phyloP scores from a whole-genome alignment of 2,113 vertebrate species.

The Bucco capensis region DNA sequence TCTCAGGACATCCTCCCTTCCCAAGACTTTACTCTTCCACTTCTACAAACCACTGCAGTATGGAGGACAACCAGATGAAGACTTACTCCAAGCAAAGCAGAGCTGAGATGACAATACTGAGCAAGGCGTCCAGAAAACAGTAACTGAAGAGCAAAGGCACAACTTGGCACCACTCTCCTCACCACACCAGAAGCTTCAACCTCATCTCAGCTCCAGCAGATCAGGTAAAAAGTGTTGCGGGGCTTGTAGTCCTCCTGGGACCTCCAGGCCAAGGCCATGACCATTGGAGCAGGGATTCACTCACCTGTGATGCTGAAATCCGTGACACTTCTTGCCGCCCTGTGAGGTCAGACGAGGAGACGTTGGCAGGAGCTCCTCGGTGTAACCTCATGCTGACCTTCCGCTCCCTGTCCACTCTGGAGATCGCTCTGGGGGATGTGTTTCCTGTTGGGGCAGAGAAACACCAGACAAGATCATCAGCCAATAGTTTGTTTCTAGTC shows the following conservation, averaged over 20 bases:
- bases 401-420: constrained; percentile 93
- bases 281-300: constrained; percentile 15
- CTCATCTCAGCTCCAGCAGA: not conserved
- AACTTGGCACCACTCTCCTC: not conserved
- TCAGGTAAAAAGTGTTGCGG: not conserved
- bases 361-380: constrained; percentile 91
- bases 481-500: not conserved
- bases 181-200: not conserved
- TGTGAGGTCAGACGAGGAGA: constrained; percentile 94
- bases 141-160: not conserved
- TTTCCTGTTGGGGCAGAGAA: constrained; percentile 76
- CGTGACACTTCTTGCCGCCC: constrained; percentile 88
- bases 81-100: not conserved
- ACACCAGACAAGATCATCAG: rapidly evolving
- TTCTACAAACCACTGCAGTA: not conserved
- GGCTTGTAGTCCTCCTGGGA: not conserved
- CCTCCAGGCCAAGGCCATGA: not conserved
- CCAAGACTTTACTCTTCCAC: not conserved
- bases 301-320: constrained; percentile 93
- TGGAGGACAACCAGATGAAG: not conserved
- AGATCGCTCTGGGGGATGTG: constrained; percentile 94
- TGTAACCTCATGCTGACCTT: constrained; percentile 98
- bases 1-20: not conserved
- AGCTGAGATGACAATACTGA: not conserved
- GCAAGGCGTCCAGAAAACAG: not conserved